These are phyloP conservation scores for Scyliorhinus canicula DNA, from an alignment of 2,797 vertebrate genomes.

Conservation along the genomic window DNA sequence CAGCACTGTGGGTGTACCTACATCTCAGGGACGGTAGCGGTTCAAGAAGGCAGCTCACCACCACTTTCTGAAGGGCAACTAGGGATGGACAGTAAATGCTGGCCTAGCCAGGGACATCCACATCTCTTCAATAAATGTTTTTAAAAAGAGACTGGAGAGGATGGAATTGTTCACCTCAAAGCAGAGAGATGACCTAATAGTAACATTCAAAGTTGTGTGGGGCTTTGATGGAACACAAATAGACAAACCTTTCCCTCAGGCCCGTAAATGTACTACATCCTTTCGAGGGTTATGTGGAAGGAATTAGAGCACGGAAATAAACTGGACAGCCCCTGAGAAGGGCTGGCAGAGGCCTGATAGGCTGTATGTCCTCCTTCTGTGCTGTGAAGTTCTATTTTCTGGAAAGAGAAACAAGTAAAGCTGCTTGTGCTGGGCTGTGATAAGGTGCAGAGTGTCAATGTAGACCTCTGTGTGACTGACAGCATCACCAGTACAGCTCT, in stretches of 20 bases:
- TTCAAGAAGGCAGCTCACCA: too few species aligned
- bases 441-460: background rate
- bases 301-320: background rate
- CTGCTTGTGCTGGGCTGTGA: background rate
- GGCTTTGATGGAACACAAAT: background rate
- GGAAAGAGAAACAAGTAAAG: background rate
- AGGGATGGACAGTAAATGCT: too few species aligned
- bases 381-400: background rate
- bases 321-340: background rate
- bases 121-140: background rate
- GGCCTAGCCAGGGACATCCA: too few species aligned
- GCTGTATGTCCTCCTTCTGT: background rate
- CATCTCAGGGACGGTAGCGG: too few species aligned
- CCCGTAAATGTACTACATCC: background rate
- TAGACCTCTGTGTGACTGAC: background rate
- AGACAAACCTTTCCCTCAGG: background rate
- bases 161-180: background rate
- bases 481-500: background rate
- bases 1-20: background rate
- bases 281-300: background rate
- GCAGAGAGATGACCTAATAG: background rate
- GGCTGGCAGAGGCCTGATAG: background rate
- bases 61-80: too few species aligned
- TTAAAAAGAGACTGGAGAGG: background rate
- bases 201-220: background rate